These are phyloP conservation scores for mouse (Mus musculus) DNA, from an alignment of 2,113 vertebrate species.

Conservation along the genomic window GRCm39 chrX:119318501-119319000, in stretches of 20 bases:
- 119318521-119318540: slow-evolving; percentile 7
- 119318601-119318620: slow-evolving; percentile 7
- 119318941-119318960: slow-evolving; percentile 86
- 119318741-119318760: slow-evolving; percentile 40
- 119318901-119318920: slow-evolving; percentile 83
- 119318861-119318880: slow-evolving; percentile 85
- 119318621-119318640: neutral
- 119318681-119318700: neutral
- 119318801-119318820: slow-evolving; percentile 86
- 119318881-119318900: slow-evolving; percentile 85
- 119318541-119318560: neutral
- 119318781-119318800: slow-evolving; percentile 82
- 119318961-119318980: slow-evolving; percentile 83
- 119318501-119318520: slow-evolving; percentile 19
- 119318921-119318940: slow-evolving; percentile 83
- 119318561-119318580: neutral
- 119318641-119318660: slow-evolving; percentile 8
- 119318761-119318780: slow-evolving; percentile 28
- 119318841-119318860: slow-evolving; percentile 83
- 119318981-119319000: slow-evolving; percentile 85
- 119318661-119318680: neutral
- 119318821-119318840: slow-evolving; percentile 84
- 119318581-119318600: slow-evolving; percentile 11
- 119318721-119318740: slow-evolving; percentile 58
- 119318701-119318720: slow-evolving; percentile 16